phyloP scores from a whole-genome alignment of 2,113 vertebrate species.

The Andinoacara biseriatus region DNA sequence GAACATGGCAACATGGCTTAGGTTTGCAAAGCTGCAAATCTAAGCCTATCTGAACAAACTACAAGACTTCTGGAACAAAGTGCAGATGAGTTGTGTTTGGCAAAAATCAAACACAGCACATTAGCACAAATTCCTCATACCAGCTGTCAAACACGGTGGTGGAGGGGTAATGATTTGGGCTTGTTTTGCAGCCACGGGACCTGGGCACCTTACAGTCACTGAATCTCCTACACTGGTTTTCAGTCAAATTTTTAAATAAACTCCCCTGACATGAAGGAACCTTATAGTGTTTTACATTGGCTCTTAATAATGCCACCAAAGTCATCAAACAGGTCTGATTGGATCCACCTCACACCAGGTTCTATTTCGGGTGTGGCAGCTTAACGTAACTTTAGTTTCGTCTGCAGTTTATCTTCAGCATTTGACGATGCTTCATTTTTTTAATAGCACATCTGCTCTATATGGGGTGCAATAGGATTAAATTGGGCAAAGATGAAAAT shows the following conservation, averaged over 20 bases:
- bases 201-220: background rate
- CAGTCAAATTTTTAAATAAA: background rate
- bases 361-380: background rate
- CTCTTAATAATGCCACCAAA: no score
- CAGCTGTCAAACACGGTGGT: background rate
- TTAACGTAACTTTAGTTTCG: background rate
- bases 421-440: background rate
- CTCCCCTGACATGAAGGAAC: background rate
- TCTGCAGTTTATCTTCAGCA: background rate
- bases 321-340: slow-evolving; percentile 1
- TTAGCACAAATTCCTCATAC: background rate
- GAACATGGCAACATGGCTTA: no score
- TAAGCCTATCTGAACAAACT: background rate
- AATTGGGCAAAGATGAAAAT: background rate
- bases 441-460: background rate
- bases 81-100: background rate
- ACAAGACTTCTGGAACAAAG: background rate
- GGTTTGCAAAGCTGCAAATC: background rate
- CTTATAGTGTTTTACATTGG: background rate
- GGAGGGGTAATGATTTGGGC: background rate
- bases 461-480: background rate
- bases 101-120: background rate
- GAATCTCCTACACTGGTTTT: background rate
- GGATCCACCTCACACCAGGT: background rate
- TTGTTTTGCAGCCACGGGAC: background rate